Evolutionary conservation across 2,113 vertebrate species (phyloP).

Genomic region (Capreolus pygargus): DNA sequence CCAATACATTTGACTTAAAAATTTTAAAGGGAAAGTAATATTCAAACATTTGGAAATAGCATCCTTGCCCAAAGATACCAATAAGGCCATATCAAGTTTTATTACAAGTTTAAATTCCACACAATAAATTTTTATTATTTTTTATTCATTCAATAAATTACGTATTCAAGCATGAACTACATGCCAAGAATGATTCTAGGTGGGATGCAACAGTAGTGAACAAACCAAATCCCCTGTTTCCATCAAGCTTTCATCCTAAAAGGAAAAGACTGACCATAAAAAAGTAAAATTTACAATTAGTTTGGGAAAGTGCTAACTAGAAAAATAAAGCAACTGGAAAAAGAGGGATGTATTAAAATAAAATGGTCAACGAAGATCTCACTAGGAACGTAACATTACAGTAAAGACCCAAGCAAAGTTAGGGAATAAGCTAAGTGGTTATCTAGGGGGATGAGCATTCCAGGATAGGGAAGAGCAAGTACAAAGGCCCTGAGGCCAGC

Average conservation of each 20-base stretch:
- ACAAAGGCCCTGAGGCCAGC: neutral
- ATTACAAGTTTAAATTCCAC: neutral
- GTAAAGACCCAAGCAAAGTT: neutral
- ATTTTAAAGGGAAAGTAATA: neutral
- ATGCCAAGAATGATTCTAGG: neutral
- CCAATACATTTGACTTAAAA: neutral
- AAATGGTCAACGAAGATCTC: neutral
- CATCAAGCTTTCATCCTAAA: neutral
- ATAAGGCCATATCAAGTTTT: slow-evolving; percentile 3
- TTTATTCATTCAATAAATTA: neutral
- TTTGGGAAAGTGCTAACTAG: neutral
- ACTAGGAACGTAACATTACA: neutral
- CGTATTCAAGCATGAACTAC: neutral
- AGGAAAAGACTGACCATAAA: neutral
- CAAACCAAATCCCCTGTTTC: neutral
- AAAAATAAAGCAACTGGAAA: neutral
- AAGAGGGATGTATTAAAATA: neutral
- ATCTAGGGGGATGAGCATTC: neutral
- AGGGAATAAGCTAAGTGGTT: neutral
- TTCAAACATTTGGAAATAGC: neutral
- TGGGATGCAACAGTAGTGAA: neutral
- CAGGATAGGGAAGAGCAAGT: neutral
- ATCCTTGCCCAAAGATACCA: neutral
- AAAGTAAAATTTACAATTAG: neutral
- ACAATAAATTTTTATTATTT: neutral